Percentiles rank a stretch among this genome's conserved stretches.
Evolutionary conservation across 2,113 vertebrate species (phyloP).

Genomic region (Excalfactoria chinensis): DNA sequence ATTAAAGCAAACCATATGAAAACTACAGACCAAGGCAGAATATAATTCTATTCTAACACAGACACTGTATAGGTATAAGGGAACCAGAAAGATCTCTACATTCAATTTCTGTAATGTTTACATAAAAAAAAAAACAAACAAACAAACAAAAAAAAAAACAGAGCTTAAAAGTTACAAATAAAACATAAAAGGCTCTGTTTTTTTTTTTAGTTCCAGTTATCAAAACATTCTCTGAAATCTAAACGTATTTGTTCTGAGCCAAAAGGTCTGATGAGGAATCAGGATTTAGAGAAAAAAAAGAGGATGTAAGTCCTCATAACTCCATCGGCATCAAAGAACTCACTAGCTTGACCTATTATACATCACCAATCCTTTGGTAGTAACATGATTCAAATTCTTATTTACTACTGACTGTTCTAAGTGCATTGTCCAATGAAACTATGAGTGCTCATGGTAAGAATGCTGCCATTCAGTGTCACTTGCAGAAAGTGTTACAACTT

Average conservation of each 20-base stretch:
- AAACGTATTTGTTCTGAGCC: not conserved
- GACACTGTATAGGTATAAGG: not conserved
- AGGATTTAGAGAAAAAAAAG: not conserved
- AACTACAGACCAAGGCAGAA: not conserved
- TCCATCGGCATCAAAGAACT: not conserved
- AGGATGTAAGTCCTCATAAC: not conserved
- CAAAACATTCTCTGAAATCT: not conserved
- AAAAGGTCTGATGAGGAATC: not conserved
- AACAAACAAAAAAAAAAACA: fast-evolving
- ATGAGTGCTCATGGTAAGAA: not conserved
- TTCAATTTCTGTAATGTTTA: not conserved
- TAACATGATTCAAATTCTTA: not conserved
- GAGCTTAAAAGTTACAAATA: not conserved
- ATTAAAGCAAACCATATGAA: not conserved
- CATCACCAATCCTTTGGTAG: not conserved
- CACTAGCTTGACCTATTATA: not conserved
- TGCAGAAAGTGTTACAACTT: not conserved
- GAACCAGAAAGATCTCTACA: not conserved
- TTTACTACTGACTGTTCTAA: not conserved
- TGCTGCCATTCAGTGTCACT: not conserved
- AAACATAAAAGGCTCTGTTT: not conserved
- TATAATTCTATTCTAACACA: not conserved
- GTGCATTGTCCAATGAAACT: not conserved
- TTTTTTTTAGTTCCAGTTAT: not conserved
- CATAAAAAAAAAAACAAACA: fast-evolving